Evolutionary conservation across 1,140 invertebrate species (phyloP).

Genomic region (Radopholus similis): DNA sequence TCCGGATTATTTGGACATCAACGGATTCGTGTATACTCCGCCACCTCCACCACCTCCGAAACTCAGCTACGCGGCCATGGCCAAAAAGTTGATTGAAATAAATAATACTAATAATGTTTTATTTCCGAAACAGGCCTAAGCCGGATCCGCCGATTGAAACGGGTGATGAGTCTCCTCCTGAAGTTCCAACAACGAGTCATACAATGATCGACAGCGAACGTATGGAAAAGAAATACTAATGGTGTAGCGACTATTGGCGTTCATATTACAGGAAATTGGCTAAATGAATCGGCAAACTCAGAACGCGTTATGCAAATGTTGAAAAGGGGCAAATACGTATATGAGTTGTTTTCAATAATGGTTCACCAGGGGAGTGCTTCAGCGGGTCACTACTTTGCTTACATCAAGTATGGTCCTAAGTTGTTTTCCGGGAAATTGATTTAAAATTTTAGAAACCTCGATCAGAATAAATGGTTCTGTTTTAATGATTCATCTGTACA

Average conservation of each 20-base stretch:
- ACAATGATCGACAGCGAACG: too few species aligned
- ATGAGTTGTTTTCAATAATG: conserved; percentile 87
- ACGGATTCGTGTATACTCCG: conserved; percentile 69
- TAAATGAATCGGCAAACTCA: conserved; percentile 71
- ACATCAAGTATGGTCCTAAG: conserved; percentile 72
- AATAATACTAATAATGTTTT: background rate
- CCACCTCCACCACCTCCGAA: conserved; percentile 51
- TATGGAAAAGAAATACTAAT: background rate
- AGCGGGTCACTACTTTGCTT: conserved; percentile 88
- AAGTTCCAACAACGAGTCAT: background rate
- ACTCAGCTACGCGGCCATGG: conserved; percentile 53
- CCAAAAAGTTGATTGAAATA: conserved; percentile 28
- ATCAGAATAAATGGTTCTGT: conserved; percentile 66
- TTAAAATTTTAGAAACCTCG: conserved; percentile 63
- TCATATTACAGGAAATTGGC: conserved; percentile 23
- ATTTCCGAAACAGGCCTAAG: background rate
- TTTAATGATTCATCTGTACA: conserved; percentile 67
- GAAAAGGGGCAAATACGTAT: conserved; percentile 71
- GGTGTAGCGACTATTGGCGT: background rate
- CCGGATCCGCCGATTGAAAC: background rate
- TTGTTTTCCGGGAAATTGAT: conserved; percentile 6
- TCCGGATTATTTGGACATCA: conserved; percentile 76
- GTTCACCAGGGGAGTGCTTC: conserved; percentile 85
- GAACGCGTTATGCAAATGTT: conserved; percentile 61
- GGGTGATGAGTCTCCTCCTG: background rate